Evolutionary conservation across 2,113 vertebrate species (phyloP).

Genomic region (zebrafish (Danio rerio)): DNA sequence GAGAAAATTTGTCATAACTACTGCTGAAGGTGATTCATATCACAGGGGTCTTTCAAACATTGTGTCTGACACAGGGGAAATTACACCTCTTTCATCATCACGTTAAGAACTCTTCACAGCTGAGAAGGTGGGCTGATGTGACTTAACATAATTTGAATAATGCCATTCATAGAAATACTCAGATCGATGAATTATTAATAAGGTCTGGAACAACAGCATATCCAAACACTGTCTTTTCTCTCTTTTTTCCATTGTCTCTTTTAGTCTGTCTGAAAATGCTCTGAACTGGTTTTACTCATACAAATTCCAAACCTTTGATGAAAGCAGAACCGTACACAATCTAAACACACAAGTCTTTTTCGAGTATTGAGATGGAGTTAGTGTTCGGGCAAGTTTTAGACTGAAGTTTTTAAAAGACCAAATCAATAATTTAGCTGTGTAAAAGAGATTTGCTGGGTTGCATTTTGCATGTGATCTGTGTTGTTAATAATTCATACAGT

Average conservation of each 20-base stretch:
- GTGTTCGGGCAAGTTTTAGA: constrained; percentile 38
- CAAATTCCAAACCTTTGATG: not conserved
- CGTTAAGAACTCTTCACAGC: constrained; percentile 69
- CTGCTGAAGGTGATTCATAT: constrained; percentile 41
- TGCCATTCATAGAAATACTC: constrained; percentile 79
- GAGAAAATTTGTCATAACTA: constrained; percentile 24
- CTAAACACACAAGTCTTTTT: not conserved
- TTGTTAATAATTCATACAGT: constrained; percentile 52
- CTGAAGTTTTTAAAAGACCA: constrained; percentile 56
- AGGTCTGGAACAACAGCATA: constrained; percentile 68
- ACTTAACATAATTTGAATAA: constrained; percentile 83
- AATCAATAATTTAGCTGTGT: constrained; percentile 59
- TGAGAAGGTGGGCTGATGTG: constrained; percentile 75
- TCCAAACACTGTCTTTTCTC: constrained; percentile 68
- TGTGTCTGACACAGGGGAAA: constrained; percentile 62
- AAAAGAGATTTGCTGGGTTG: constrained; percentile 51
- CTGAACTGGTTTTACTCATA: not conserved
- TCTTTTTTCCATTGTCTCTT: constrained; percentile 21
- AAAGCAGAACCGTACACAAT: not conserved
- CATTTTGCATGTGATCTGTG: constrained; percentile 55
- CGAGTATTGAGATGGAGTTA: constrained; percentile 17
- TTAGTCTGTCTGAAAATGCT: not conserved
- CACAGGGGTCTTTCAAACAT: constrained; percentile 44
- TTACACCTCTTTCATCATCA: constrained; percentile 72
- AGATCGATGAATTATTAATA: constrained; percentile 78